Evolutionary conservation across 2,113 vertebrate genomes (phyloP), one percentile per base, ranked within the genome.

Genomic region (Neopipo cinnamomea): DNA sequence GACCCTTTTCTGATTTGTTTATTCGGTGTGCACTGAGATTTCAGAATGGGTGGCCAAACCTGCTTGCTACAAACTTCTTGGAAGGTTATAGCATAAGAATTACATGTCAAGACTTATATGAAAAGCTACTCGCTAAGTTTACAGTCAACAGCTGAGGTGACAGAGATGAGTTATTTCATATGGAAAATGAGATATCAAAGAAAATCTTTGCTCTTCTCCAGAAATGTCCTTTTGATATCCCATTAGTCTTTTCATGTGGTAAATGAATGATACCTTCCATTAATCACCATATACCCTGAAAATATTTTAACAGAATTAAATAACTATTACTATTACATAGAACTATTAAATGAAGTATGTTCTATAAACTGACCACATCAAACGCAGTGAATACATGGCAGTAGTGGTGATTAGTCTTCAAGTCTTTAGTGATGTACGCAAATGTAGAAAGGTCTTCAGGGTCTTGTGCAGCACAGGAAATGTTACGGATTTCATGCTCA

Each of bases 341-440:
- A 74, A 76, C 42, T 67, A 25, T 61, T 53, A 59, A 76, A 74
- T 52, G 47, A 94, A 79, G 37, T 31, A 72, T 14, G 27, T 41
- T 62, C 49, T 30, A 44, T 28, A 70, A 65, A 99, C 99, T 98
- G 72, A 99, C 99, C 99, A 99, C 99, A 95, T 99, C 99, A 55
- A 99, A 99, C 8, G 99, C 99, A 83, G 99, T 99, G 98, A 99
- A 99, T 95, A 99, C 99, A 12, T 99, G 99, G 98, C 99, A 99
- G 98, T 99, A 99, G 97, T 99, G 99, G 97, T 99, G 99, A 97
- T 99, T 99, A 92, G 99, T 99, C 98, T 99, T 99, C 98, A 99
- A 98, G 98, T 99, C 99, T 98, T 99, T 99, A 95, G 99, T 99
- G 98, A 99, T 99, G 97, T 99, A 99, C 27, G 99, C 99, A 94